These are phyloP conservation scores for Coracopsis vasa DNA, from an alignment of 2,113 vertebrate genomes.

Conservation along the genomic window DNA sequence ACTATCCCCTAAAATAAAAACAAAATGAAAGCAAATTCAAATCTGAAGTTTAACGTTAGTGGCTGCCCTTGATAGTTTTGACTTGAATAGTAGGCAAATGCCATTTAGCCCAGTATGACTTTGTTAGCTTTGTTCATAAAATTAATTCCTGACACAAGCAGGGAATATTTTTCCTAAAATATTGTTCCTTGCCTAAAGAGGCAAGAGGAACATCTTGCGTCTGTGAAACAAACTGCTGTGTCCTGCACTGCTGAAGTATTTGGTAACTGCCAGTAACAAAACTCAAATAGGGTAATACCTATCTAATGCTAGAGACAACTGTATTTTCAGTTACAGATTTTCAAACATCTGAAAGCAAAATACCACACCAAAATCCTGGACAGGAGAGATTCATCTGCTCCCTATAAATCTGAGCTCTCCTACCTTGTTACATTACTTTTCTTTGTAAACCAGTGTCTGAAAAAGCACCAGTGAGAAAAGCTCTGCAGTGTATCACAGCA, in stretches of 20 bases:
- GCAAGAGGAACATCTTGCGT: background rate
- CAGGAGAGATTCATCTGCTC: background rate
- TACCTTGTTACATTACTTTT: background rate
- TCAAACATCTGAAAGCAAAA: background rate
- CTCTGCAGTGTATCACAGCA: background rate
- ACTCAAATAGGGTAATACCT: background rate
- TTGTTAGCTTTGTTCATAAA: background rate
- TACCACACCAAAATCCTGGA: background rate
- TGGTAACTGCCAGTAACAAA: background rate
- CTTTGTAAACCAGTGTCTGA: background rate
- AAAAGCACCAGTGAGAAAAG: background rate
- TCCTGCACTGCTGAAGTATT: background rate
- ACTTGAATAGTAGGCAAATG: background rate
- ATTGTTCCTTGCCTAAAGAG: background rate
- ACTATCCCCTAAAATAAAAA: conserved; percentile 86
- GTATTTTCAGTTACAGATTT: background rate
- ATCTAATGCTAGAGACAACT: background rate
- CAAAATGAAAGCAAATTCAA: background rate
- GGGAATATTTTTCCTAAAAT: background rate
- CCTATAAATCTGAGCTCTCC: background rate
- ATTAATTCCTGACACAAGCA: background rate
- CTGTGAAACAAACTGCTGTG: background rate
- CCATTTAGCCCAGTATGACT: background rate
- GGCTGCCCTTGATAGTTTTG: background rate
- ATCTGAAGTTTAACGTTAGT: background rate